Evolutionary conservation across 2,888 invertebrate genomes (phyloP), one percentile per base, ranked within the genome.

Genomic region (Mythimna loreyi): DNA sequence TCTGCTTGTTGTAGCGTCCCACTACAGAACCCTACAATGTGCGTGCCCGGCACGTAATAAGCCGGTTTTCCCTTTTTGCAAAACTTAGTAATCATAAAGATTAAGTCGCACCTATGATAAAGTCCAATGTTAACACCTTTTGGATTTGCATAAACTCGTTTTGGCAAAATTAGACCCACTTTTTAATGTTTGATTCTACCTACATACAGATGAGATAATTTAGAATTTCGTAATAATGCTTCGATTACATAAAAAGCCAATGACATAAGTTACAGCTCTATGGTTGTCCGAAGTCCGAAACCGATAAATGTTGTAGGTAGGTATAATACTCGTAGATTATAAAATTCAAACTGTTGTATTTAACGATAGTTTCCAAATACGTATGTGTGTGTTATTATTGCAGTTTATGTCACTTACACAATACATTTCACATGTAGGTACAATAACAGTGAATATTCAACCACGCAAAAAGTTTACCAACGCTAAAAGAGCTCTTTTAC

Each of bases 231-330:
- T 45, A 72, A 76, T 56, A 71, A 76, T 52, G 50, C 21, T 58
- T 33, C n/a, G 40, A 59, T 78, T 77, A 72, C 28, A 49, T 55
- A 78, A 77, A 75, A 45, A 56, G 40, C 3, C 25, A 70, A 77
- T 53, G 59, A 61, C 33, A 66, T 52, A 30, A 40, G 40, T 52
- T 52, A 53, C 30, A 33, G 23, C 36, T 30, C 57, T 36, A 70
- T 60, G 21, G 28, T 61, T 66, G 59, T 33, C 23, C 56, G 52
- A 78, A 70, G 59, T 33, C 23, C 56, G 52, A 78, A 70, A 66
- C 69, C 19, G 33, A 53, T 66, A 49, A 52, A 16, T 53, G 50
- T 23, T 9, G 30, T 28, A 5, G 19, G 19, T 28, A n/a, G 19
- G 19, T 28, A n/a, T 30, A 53, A 30, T 30, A 53, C 3, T 56